These are phyloP conservation scores for Drosophila subpulchrella DNA, from an alignment of 1,140 invertebrate species.

Conservation along the genomic window DNA sequence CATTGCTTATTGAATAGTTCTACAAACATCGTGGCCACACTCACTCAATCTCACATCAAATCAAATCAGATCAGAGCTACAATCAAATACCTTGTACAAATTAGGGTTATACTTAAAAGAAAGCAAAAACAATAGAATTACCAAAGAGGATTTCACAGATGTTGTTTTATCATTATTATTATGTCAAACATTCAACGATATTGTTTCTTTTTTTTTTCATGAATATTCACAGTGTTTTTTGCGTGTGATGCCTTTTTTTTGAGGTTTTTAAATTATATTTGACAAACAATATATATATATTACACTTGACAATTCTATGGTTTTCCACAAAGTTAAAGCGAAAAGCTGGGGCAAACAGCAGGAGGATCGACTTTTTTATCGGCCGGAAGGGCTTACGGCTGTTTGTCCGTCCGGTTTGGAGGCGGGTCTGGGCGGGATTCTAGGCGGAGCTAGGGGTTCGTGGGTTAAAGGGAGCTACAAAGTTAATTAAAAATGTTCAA, in stretches of 20 bases:
- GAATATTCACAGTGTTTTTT: constrained; percentile 41
- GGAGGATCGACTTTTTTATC: constrained; percentile 10
- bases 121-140: constrained; percentile 1
- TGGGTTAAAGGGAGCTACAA: constrained; percentile 18
- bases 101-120: constrained; percentile 4
- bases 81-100: constrained; percentile 17
- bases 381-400: constrained; percentile 31
- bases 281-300: constrained; percentile 29
- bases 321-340: constrained; percentile 29
- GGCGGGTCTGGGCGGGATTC: not conserved
- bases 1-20: constrained; percentile 47
- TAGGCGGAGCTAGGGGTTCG: constrained; percentile 10
- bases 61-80: not conserved
- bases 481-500: constrained; percentile 50
- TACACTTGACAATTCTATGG: constrained; percentile 41
- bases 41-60: constrained; percentile 8
- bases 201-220: constrained; percentile 38
- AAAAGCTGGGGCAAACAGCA: constrained; percentile 8
- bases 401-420: constrained; percentile 19
- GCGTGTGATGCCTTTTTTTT: constrained; percentile 2
- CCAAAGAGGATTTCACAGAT: not conserved
- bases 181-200: constrained; percentile 17
- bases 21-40: constrained; percentile 12
- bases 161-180: constrained; percentile 8
- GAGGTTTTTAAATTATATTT: constrained; percentile 4